Evolutionary conservation across 1,140 invertebrate genomes (phyloP), one percentile per base, ranked within the genome.

Genomic region (Zaprionus tsacasi): DNA sequence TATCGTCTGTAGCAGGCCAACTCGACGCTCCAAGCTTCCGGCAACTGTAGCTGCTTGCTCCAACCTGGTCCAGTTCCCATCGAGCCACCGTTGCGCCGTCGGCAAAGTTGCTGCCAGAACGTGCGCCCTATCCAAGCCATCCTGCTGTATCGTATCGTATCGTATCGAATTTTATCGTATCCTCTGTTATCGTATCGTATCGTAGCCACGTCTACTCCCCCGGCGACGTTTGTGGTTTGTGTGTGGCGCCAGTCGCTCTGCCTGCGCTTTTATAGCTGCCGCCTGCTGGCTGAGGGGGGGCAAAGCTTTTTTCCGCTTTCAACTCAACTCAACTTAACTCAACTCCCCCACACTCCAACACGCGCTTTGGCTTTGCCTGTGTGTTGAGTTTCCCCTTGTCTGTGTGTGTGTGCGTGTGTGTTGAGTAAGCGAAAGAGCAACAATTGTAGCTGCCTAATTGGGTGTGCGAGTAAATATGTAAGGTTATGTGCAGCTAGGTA

Each of bases 381-480:
- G 82, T 72, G 82, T 86, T 85, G 82, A 86, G 79, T 85, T 86
- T 81, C 61, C 10, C 66, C 30, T 7, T 7, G 21, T 21, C 1
- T 2, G 21, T 21, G 21, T 21, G 21, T 21, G 21, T 21, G n/a
- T n/a, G 59, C 48, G n/a, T 7, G n/a, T 35, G 75, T 81, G 82
- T 79, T 86, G 82, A 81, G 66, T 85, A 27, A 21, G 40, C 17
- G n/a, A 73, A 76, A 73, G 78, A 50, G 87, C 78, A 83, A 91
- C 88, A 91, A 91, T 85, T 91, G 88, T 91, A 79, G 88, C 88
- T 63, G 78, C 75, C 81, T 88, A 91, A 91, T 88, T 91, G 82
- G 83, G 78, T 83, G 70, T 91, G 43, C 60, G 38, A 63, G 58
- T 70, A 70, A 38, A 83, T 83, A 70, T 74, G 59, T 72, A 70